phyloP scores from a whole-genome alignment of 2,797 vertebrate species.

The Myotis pilosus region DNA sequence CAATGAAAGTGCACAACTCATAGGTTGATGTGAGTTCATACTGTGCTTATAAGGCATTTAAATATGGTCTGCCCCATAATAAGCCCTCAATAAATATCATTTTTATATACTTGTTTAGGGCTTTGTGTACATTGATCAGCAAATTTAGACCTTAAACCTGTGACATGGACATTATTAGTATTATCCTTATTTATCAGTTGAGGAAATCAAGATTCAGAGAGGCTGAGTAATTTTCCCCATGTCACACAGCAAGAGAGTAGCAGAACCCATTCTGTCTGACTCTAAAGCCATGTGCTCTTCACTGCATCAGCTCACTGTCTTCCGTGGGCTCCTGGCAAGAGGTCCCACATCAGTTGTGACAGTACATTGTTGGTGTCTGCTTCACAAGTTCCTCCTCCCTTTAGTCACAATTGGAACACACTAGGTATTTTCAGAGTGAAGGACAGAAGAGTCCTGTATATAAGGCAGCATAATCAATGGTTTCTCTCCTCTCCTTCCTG shows the following conservation, averaged over 20 bases:
- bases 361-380: background rate
- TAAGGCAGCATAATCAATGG: background rate
- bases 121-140: background rate
- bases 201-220: constrained; percentile 38
- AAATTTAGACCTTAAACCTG: constrained; percentile 39
- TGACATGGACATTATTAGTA: background rate
- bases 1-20: background rate
- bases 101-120: background rate
- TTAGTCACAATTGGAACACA: background rate
- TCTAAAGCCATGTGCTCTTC: background rate
- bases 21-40: background rate
- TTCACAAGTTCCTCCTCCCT: background rate
- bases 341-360: background rate
- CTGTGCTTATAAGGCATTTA: constrained; percentile 6
- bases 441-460: background rate
- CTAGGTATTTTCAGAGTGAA: constrained; percentile 6
- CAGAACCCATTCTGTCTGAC: background rate
- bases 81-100: constrained; percentile 17
- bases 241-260: constrained; percentile 31
- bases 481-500: background rate
- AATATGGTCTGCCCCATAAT: background rate
- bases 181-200: background rate
- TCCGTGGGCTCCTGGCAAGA: background rate
- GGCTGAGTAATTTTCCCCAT: constrained; percentile 3
- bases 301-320: background rate